Evolutionary conservation across 2,888 invertebrate species (phyloP).

Genomic region (Adelognathus sp.): DNA sequence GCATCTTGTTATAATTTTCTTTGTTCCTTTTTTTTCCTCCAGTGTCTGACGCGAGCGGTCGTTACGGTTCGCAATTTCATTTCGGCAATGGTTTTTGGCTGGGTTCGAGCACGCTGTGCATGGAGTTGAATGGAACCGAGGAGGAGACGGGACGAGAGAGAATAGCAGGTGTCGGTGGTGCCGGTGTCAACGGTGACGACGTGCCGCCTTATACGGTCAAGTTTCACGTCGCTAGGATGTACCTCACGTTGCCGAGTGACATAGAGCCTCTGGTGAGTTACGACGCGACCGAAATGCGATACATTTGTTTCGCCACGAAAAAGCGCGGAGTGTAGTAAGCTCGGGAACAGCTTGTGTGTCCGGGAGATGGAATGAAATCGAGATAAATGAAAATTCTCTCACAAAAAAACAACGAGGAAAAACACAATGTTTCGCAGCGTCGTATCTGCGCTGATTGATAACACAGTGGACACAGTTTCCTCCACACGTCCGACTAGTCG

Average conservation of each 20-base stretch:
- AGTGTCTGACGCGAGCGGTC: constrained; percentile 92
- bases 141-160: constrained; percentile 77
- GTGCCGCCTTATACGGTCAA: constrained; percentile 84
- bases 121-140: constrained; percentile 84
- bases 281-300: neutral
- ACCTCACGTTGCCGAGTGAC: constrained; percentile 82
- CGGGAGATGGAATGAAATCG: neutral
- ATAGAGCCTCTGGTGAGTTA: constrained; percentile 83
- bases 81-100: constrained; percentile 93
- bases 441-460: neutral
- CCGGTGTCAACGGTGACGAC: constrained; percentile 74
- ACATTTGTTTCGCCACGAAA: constrained; percentile 26
- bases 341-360: no score
- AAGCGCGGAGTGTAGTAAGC: neutral
- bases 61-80: constrained; percentile 89
- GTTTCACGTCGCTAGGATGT: constrained; percentile 85
- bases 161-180: constrained; percentile 69
- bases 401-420: neutral
- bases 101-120: constrained; percentile 88
- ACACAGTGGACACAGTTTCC: neutral
- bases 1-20: neutral
- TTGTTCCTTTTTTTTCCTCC: constrained; percentile 58
- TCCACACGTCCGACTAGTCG: neutral
- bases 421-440: neutral
- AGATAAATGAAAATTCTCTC: neutral